Base-by-base conservation (phyloP, 2,888 invertebrate species). In the Lottia scabra region DNA sequence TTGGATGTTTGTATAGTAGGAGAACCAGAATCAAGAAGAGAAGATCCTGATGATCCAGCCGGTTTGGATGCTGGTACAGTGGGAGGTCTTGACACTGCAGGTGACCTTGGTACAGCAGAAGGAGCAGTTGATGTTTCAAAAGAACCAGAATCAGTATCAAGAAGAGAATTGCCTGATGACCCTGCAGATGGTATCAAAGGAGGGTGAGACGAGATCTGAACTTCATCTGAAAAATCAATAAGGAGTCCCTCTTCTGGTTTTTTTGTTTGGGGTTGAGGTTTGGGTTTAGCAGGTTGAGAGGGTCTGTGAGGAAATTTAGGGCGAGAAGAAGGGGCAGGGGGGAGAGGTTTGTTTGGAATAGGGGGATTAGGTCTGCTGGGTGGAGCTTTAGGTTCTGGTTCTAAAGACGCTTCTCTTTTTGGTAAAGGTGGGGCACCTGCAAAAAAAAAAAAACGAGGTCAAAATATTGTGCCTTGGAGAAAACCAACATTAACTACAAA, bases 91-190 rank as follows among this genome's bases (percentile, higher is more conserved):
- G n/a, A n/a, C n/a, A n/a, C n/a, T n/a, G n/a, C n/a, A n/a, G 73
- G 62, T 38, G 30, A 44, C 48, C 27, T 67, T n/a, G 75, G 65
- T 12, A 71, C 62, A 26, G 73, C 66, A 19, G 75, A 70, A 23
- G 75, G 73, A 63, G 72, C 19, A 15, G 56, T 56, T 48, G 19
- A 48, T 48, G 48, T 8, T 10, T 19, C 19, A 15, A n/a, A 56
- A 56, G 56, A 19, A 12, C 8, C 19, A 23, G 19, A 19, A 10
- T 10, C 19, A 23, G 19, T 10, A 10, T 10, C 19, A 10, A 56
- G 19, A 23, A 23, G 1, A 8, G 19, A 23, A 2, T 10, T 2
- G 10, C 23, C 12, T 8, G n/a, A 10, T 8, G 19, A 23, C 15
- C 19, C 19, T 56, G 56, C 19, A 23, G 23, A 10, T 23, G 56